A percentile compares a stretch with the other conserved stretches of the same genome.
These are phyloP conservation scores for Lasioglossum villosulum DNA, from an alignment of 2,888 invertebrate species.

Conservation along the genomic window DNA sequence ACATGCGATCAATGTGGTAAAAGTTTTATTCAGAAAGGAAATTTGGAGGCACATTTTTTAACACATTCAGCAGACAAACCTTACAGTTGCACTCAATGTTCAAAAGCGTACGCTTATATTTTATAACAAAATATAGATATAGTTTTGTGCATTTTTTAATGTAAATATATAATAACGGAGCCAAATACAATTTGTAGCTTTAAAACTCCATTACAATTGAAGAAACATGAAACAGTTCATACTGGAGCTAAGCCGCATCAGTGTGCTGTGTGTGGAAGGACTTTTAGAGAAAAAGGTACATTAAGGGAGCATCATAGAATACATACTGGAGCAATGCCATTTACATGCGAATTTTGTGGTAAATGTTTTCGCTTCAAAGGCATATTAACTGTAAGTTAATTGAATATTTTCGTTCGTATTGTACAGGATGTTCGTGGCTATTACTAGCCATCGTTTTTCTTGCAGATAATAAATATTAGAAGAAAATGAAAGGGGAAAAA, in stretches of 20 bases:
- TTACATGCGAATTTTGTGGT: conserved; percentile 90
- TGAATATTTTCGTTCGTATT: conserved; percentile 13
- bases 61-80: conserved; percentile 86
- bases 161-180: conserved; percentile 22
- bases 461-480: neutral
- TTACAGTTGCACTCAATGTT: conserved; percentile 85
- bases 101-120: conserved; percentile 83
- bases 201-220: conserved; percentile 86
- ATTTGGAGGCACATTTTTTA: conserved; percentile 86
- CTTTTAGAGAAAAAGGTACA: conserved; percentile 89
- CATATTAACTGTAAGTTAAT: conserved; percentile 87
- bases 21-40: conserved; percentile 87
- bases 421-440: neutral
- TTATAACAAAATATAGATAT: conserved; percentile 7
- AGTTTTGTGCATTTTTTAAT: neutral
- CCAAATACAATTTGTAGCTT: conserved; percentile 80
- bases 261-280: conserved; percentile 87
- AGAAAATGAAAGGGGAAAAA: neutral
- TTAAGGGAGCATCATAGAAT: conserved; percentile 90
- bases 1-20: conserved; percentile 87
- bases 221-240: conserved; percentile 87
- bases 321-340: conserved; percentile 92
- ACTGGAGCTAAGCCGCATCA: conserved; percentile 87
- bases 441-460: neutral
- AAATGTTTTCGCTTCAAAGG: conserved; percentile 92